Percentiles rank a stretch among this genome's conserved stretches.
Evolutionary conservation across 2,113 vertebrate genomes (phyloP).

Genomic region (Stigmatopora argus): DNA sequence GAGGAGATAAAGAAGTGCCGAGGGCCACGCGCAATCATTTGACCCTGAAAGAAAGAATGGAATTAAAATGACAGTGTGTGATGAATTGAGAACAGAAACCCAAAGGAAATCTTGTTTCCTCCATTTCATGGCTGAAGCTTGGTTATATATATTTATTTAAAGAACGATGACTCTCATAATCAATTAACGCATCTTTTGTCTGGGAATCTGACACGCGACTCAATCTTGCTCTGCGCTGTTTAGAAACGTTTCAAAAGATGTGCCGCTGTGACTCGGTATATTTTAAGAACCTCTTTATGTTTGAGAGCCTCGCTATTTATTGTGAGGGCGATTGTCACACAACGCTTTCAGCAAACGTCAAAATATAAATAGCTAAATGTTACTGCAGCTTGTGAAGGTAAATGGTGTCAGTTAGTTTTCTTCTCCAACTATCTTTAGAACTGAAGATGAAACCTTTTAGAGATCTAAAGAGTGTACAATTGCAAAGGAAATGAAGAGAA

Average conservation of each 20-base stretch:
- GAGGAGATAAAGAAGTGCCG: conserved; percentile 57
- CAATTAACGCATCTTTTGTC: conserved; percentile 35
- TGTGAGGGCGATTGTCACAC: conserved; percentile 10
- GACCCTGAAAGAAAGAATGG: conserved; percentile 53
- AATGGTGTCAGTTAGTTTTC: conserved; percentile 5
- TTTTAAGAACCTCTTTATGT: conserved; percentile 5
- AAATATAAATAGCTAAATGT: conserved; percentile 1
- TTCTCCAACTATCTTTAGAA: conserved; percentile 8
- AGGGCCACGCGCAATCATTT: conserved; percentile 51
- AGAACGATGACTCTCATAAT: conserved; percentile 35
- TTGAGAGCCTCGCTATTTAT: conserved; percentile 7
- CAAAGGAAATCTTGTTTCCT: conserved; percentile 42
- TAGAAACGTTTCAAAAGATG: neutral
- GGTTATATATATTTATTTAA: conserved; percentile 21
- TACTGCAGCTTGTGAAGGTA: conserved; percentile 3
- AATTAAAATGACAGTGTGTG: conserved; percentile 44
- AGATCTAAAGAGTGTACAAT: conserved; percentile 9
- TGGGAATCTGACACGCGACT: conserved; percentile 15
- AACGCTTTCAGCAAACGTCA: neutral
- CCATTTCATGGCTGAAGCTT: conserved; percentile 37
- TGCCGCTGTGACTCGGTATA: neutral
- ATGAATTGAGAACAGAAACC: conserved; percentile 36
- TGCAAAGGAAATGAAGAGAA: too few relatives aligned
- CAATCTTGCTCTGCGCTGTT: neutral
- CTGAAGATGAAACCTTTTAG: neutral